Conservation (phyloP, 2,888 invertebrate genomes). For the Theodoxus fluviatilis region DNA sequence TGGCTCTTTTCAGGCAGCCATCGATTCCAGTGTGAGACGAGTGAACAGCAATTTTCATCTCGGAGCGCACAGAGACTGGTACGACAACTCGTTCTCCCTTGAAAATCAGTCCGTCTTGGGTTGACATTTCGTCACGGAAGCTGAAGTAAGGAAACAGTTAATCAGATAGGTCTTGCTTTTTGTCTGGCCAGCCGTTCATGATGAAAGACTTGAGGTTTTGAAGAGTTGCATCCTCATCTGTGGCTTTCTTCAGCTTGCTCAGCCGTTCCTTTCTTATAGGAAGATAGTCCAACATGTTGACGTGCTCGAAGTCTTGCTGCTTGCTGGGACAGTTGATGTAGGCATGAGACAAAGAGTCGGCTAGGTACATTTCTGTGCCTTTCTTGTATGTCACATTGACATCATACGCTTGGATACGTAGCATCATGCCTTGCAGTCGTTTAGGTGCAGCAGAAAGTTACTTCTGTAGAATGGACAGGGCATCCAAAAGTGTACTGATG, state of each 20-base stretch:
- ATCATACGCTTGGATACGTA: slow-evolving; percentile 36
- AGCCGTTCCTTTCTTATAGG: slow-evolving; percentile 27
- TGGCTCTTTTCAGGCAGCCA: no score
- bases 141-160: slow-evolving; percentile 31
- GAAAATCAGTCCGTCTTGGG: slow-evolving; percentile 26
- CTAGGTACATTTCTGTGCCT: slow-evolving; percentile 33
- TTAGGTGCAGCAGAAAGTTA: slow-evolving; percentile 29
- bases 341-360: slow-evolving; percentile 32
- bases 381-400: slow-evolving; percentile 27
- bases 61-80: no score
- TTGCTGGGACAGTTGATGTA: slow-evolving; percentile 4
- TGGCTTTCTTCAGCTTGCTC: slow-evolving; percentile 24
- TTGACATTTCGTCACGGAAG: slow-evolving; percentile 32
- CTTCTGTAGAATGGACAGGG: slow-evolving; percentile 31
- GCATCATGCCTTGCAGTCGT: slow-evolving; percentile 38
- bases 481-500: slow-evolving; percentile 35
- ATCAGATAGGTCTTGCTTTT: slow-evolving; percentile 19
- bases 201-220: slow-evolving; percentile 23
- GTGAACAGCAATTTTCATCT: no score
- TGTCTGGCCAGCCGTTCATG: slow-evolving; percentile 32
- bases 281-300: slow-evolving; percentile 28
- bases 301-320: slow-evolving; percentile 17
- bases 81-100: no score
- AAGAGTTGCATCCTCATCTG: slow-evolving; percentile 32
- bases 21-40: no score